Conservation (phyloP, 2,888 invertebrate species). For the Hydriomena furcata region DNA sequence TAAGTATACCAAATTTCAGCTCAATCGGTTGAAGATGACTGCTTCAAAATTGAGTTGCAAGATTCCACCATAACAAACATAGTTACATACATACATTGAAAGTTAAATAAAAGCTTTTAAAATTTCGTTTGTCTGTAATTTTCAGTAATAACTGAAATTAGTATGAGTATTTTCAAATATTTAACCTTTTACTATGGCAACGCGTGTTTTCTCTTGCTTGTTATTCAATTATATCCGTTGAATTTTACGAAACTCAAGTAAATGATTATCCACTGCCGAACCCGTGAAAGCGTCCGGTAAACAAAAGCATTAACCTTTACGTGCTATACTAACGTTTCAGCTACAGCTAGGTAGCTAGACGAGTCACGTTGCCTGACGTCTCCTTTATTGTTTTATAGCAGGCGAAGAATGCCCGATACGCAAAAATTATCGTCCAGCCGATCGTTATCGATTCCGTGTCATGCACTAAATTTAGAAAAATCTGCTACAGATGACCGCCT, state of each 20-base stretch:
- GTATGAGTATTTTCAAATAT: no score
- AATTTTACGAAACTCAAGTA: slow-evolving; percentile 3
- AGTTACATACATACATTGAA: no score
- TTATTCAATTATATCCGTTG: neutral
- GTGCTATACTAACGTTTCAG: slow-evolving; percentile 9
- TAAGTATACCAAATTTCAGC: no score
- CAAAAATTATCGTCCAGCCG: slow-evolving; percentile 51
- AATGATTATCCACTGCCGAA: slow-evolving; percentile 3
- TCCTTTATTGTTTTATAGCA: slow-evolving; percentile 35
- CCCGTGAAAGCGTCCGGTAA: slow-evolving; percentile 14
- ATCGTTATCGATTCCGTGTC: slow-evolving; percentile 66
- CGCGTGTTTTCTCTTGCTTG: neutral
- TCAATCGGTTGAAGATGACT: no score
- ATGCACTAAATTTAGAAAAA: slow-evolving; percentile 68
- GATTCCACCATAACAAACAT: no score
- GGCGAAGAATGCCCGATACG: slow-evolving; percentile 41
- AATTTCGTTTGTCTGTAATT: no score
- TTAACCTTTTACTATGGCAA: no score
- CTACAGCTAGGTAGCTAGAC: slow-evolving; percentile 14
- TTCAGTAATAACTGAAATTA: neutral
- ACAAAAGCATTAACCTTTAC: slow-evolving; percentile 24
- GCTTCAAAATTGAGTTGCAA: no score
- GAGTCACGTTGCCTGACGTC: slow-evolving; percentile 1
- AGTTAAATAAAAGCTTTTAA: no score
- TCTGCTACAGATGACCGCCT: slow-evolving; percentile 49